Conservation (phyloP, 2,888 invertebrate genomes). For the Metopia argyrocephala region DNA sequence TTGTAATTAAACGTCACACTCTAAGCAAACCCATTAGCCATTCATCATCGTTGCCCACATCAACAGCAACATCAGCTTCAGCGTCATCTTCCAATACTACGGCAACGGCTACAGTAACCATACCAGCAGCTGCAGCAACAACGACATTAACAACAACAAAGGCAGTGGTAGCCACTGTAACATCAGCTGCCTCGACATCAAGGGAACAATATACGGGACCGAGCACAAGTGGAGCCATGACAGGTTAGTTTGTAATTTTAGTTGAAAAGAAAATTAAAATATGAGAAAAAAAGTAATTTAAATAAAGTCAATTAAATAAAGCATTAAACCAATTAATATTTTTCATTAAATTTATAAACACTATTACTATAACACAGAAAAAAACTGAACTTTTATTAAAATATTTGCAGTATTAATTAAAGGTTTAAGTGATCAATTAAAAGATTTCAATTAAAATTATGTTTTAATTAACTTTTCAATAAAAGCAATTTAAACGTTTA, state of each 20-base stretch:
- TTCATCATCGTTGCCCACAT: slow-evolving; percentile 42
- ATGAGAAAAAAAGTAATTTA: not conserved
- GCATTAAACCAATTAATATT: no score
- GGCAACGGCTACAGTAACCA: slow-evolving; percentile 34
- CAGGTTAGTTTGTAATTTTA: slow-evolving; percentile 68
- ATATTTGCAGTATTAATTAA: no score
- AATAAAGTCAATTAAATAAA: no score
- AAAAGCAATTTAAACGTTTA: no score
- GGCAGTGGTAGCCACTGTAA: slow-evolving; percentile 57
- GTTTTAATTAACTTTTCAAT: no score
- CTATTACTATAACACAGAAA: no score
- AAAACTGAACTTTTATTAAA: no score
- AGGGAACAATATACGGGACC: slow-evolving; percentile 62
- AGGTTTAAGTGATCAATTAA: no score
- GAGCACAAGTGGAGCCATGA: slow-evolving; percentile 74
- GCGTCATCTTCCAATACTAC: slow-evolving; percentile 52
- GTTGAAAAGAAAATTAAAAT: no score
- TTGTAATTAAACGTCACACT: slow-evolving; percentile 64
- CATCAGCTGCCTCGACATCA: slow-evolving; percentile 64
- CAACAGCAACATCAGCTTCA: slow-evolving; percentile 41
- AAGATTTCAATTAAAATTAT: no score
- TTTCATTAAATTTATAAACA: no score
- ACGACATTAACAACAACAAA: slow-evolving; percentile 22
- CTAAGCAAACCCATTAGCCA: slow-evolving; percentile 37
- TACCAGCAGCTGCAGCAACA: slow-evolving; percentile 28